These are phyloP conservation scores for Cladopsammia gracilis DNA, from an alignment of 64 coral and sea anemone genomes.

Conservation along the genomic window DNA sequence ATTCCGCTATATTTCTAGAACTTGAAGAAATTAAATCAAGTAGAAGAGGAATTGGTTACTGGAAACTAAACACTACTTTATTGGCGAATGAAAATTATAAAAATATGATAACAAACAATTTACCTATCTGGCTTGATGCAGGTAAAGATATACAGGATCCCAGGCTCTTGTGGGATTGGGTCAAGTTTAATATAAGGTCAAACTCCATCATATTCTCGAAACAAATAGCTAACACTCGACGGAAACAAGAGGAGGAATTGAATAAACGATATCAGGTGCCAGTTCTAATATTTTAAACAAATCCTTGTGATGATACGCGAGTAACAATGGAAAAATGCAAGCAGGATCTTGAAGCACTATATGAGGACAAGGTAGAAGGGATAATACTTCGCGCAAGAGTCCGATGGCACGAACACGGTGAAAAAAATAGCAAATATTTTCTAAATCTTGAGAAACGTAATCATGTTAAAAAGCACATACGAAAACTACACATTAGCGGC, in stretches of 20 bases:
- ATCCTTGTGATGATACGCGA: background rate
- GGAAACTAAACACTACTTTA: background rate
- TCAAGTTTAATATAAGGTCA: no score
- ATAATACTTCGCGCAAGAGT: conserved; percentile 14
- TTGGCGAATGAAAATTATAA: background rate
- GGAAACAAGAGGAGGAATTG: no score
- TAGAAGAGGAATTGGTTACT: background rate
- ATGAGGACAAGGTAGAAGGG: conserved; percentile 30
- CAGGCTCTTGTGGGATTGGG: no score
- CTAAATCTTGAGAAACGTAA: conserved; percentile 1
- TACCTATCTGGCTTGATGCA: background rate
- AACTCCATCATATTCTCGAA: no score
- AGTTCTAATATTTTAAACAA: no score
- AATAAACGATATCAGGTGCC: no score
- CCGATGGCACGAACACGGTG: conserved; percentile 8
- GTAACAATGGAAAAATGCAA: background rate
- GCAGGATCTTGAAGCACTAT: background rate
- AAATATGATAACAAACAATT: background rate
- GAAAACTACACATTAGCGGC: no score
- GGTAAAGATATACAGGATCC: background rate
- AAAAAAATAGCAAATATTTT: conserved; percentile 57
- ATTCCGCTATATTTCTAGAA: conserved; percentile 1
- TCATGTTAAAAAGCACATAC: no score
- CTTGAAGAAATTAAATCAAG: background rate
- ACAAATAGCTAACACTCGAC: no score